Percentiles rank a stretch among this genome's conserved stretches.
Conservation (phyloP, 2,888 invertebrate species). For the Prosapia bicincta region DNA sequence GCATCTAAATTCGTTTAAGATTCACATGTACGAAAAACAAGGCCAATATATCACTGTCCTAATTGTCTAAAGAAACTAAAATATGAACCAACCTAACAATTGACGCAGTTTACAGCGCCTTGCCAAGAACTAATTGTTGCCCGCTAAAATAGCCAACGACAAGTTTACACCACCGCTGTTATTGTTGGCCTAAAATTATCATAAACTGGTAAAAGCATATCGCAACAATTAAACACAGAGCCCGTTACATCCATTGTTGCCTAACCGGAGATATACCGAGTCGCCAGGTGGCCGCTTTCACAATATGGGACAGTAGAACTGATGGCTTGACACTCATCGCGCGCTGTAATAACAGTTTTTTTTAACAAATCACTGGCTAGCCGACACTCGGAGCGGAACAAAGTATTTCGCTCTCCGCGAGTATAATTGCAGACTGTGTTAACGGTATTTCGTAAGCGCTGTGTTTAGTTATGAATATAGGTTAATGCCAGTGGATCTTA, state of each 20-base stretch:
- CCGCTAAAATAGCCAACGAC: too few species aligned
- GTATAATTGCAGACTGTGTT: not conserved
- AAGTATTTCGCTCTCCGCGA: not conserved
- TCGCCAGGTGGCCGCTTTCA: not conserved
- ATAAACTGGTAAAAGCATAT: too few species aligned
- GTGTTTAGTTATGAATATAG: not conserved
- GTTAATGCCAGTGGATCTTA: not conserved
- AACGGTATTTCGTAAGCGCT: not conserved
- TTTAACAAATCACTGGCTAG: not conserved
- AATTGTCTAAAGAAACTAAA: too few species aligned
- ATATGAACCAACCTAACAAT: too few species aligned
- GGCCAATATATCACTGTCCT: too few species aligned
- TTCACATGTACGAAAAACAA: too few species aligned
- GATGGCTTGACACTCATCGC: not conserved
- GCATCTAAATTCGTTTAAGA: too few species aligned
- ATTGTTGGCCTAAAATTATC: too few species aligned
- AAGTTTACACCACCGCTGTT: too few species aligned
- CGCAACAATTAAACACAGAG: too few species aligned
- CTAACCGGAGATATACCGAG: not conserved
- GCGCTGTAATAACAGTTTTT: not conserved
- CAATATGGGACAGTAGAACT: not conserved
- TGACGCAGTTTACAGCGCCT: too few species aligned
- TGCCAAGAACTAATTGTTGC: too few species aligned
- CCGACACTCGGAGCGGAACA: not conserved
- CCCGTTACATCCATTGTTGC: not conserved